Evolutionary conservation across 1,140 invertebrate species (phyloP).

Genomic region (Drosophila kikkawai): DNA sequence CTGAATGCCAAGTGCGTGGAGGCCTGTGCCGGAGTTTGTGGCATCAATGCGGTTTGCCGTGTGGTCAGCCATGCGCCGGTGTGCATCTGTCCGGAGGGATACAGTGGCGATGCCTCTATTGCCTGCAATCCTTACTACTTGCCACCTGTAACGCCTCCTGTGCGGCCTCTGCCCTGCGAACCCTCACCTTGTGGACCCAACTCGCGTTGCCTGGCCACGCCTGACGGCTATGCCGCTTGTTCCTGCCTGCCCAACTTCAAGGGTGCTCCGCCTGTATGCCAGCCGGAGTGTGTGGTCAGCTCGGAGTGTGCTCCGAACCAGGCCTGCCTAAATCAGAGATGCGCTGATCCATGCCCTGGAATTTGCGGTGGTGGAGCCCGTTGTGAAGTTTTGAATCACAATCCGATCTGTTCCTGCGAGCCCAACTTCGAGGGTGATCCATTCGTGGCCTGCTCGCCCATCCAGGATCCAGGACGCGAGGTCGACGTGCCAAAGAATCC

Average conservation of each 20-base stretch:
- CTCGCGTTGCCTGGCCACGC: conserved; percentile 90
- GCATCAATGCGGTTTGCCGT: conserved; percentile 90
- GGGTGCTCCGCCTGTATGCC: conserved; percentile 92
- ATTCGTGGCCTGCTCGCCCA: conserved; percentile 89
- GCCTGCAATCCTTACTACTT: conserved; percentile 86
- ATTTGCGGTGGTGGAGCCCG: conserved; percentile 91
- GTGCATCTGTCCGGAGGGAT: conserved; percentile 90
- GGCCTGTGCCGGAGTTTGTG: conserved; percentile 92
- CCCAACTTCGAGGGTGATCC: conserved; percentile 92
- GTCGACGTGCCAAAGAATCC: conserved; percentile 86
- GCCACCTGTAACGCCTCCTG: conserved; percentile 65
- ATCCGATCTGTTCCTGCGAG: conserved; percentile 92
- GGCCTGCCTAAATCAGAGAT: conserved; percentile 92
- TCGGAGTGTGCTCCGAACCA: conserved; percentile 91
- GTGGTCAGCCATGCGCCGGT: conserved; percentile 92
- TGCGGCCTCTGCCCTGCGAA: conserved; percentile 87
- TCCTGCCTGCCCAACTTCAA: conserved; percentile 92
- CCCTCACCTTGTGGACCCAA: conserved; percentile 93
- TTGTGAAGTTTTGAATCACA: conserved; percentile 92
- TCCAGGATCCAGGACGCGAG: conserved; percentile 85
- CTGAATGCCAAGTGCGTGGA: conserved; percentile 92
- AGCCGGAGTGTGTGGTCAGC: conserved; percentile 92
- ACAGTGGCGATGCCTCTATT: conserved; percentile 92
- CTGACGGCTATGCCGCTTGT: conserved; percentile 90
- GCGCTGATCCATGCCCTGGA: conserved; percentile 91